phyloP scores from a whole-genome alignment of 2,888 invertebrate genomes.

The Leptothorax acervorum region DNA sequence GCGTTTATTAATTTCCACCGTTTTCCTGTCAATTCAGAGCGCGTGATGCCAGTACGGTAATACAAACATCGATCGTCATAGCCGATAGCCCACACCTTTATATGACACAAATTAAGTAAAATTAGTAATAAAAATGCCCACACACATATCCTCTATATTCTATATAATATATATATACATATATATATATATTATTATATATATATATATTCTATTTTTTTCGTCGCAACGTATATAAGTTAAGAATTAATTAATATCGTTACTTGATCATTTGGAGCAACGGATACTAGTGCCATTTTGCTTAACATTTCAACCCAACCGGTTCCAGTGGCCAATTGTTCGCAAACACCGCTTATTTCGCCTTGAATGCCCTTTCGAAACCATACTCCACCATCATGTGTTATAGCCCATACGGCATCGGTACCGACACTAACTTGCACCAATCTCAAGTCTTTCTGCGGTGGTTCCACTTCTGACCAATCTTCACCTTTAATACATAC shows the following conservation, averaged over 20 bases:
- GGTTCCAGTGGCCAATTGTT: constrained; percentile 92
- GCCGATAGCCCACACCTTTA: constrained; percentile 89
- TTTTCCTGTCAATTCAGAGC: constrained; percentile 93
- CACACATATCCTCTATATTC: background rate
- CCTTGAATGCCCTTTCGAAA: constrained; percentile 92
- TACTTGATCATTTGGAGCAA: constrained; percentile 94
- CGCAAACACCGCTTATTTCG: constrained; percentile 91
- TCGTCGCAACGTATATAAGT: background rate
- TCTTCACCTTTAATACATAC: constrained; percentile 87
- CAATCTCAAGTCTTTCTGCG: constrained; percentile 90
- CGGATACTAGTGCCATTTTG: constrained; percentile 93
- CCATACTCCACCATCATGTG: constrained; percentile 94
- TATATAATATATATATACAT: background rate
- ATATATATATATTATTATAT: background rate
- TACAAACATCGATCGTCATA: constrained; percentile 93
- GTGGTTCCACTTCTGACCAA: constrained; percentile 94
- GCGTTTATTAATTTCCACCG: constrained; percentile 94
- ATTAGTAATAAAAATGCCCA: background rate
- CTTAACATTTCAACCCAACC: constrained; percentile 97
- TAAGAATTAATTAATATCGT: background rate
- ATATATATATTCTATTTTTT: background rate
- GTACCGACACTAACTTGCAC: constrained; percentile 93
- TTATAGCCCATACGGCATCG: constrained; percentile 92
- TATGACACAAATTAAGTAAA: background rate
- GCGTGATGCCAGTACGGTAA: constrained; percentile 91